Evolutionary conservation across 2,888 invertebrate genomes (phyloP), one percentile per base, ranked within the genome.

Genomic region (Adineta ricciae): DNA sequence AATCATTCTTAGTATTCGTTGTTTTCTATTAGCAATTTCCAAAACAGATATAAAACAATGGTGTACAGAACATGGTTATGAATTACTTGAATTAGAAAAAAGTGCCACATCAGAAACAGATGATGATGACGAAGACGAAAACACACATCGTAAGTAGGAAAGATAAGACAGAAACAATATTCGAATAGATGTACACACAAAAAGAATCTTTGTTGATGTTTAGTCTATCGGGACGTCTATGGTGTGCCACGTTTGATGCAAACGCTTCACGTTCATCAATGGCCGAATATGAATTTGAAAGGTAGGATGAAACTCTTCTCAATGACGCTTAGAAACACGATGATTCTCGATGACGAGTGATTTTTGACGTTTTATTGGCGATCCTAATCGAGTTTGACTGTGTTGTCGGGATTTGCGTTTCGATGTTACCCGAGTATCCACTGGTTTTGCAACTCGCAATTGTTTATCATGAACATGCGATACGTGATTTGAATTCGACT

Each of bases 201-300:
- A 64, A 27, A 46, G n/a, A 46, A 46, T 46, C 8, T 46, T 46
- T 5, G 46, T 46, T 46, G 46, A 86, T 89, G 91, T 88, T 90
- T 91, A 88, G 91, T 91, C 86, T 93, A 93, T 87, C 89, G 90
- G 78, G 93, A 93, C 88, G 93, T 93, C 85, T 91, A 92, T 87
- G 94, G 94, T 7, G 92, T 93, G 24, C 92, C 93, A 52, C 91
- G 94, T 88, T 92, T 94, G 24, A 90, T 93, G 82, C 94, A 94
- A 90, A 93, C 93, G 83, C 90, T 94, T 52, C 93, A 94, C 88
- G 93, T 94, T 83, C 93, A 94, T 88, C 92, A 92, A 83, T 94
- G 94, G 94, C 92, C 94, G 41, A 94, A 94, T 89, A 90, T 94
- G 87, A 90, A 90, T 52, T 91, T 93, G 89, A 94, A 94, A 92